Evolutionary conservation across 2,113 vertebrate genomes (phyloP), one percentile per base, ranked within the genome.

Genomic region (Athene noctua): DNA sequence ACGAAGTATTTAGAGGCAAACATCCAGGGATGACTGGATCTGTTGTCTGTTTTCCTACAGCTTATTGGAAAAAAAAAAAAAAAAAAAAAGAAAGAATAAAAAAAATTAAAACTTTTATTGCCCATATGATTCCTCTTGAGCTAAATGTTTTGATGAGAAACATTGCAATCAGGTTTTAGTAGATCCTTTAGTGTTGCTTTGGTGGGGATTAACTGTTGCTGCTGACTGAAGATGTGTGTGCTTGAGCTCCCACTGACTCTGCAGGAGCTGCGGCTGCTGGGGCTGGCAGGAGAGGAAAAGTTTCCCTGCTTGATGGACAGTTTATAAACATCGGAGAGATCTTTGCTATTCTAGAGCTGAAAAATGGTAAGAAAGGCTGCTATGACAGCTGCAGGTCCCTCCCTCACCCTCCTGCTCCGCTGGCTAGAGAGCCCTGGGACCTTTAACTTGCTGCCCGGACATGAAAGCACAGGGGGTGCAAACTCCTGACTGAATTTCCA

Each of bases 81-180:
- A 47, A 47, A 47, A 38, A 38, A 38, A 9, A 38, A 38, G 38
- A 38, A 38, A n/a, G n/a, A n/a, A n/a, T n/a, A n/a, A n/a, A 18
- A 54, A 85, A 38, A n/a, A 12, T 3, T 2, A 32, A 11, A 49
- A 67, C 3, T 63, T 79, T 58, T 83, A 21, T 13, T 82, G 61
- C 30, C 46, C 0, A 0, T 73, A 22, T 51, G 58, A 30, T 49
- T 91, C 87, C 74, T 20, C 17, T 30, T 58, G 74, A 82, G 62
- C 47, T 77, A 25, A 92, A 49, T 78, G n/a, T 73, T 91, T 93
- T 47, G 38, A 54, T 82, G 74, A 82, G 79, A 91, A 88, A 58
- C 42, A 38, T 1, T 66, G 32, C 36, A 72, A 16, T 23, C 42
- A 82, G 42, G 38, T 66, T 95, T 83, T 57, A 86, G 22, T 21